These are phyloP conservation scores for Hippopotamyrus pictus DNA, from an alignment of 2,797 vertebrate species.

Conservation along the genomic window DNA sequence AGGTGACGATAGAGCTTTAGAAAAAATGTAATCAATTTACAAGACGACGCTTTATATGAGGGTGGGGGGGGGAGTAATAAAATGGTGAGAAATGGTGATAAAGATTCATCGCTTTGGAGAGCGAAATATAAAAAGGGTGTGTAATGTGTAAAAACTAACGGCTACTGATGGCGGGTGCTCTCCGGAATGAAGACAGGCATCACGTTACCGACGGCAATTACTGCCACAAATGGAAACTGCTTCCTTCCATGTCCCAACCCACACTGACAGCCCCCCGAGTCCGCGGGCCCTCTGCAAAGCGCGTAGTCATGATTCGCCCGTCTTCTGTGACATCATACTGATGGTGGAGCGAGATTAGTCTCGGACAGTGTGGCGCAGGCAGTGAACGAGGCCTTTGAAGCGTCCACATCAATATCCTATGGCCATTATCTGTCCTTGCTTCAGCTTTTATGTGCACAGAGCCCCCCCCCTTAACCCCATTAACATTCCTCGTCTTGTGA, in stretches of 20 bases:
- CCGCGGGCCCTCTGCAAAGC: neutral
- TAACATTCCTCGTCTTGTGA: slow-evolving; percentile 27
- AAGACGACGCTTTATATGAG: neutral
- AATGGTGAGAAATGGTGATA: neutral
- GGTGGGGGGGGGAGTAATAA: neutral
- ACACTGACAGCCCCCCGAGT: neutral
- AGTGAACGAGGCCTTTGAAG: neutral
- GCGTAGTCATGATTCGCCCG: neutral
- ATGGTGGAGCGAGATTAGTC: neutral
- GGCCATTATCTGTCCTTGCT: neutral
- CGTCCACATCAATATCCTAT: neutral
- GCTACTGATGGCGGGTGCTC: neutral
- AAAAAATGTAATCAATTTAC: neutral
- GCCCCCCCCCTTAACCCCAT: neutral
- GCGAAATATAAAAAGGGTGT: neutral
- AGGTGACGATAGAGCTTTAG: neutral
- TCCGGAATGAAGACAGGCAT: neutral
- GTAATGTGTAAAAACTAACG: neutral
- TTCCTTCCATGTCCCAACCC: neutral
- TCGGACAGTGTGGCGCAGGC: neutral
- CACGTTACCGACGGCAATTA: neutral
- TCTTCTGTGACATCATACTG: neutral
- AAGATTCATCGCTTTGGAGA: neutral
- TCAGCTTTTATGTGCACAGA: neutral
- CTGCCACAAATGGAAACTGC: neutral